Percentiles rank a stretch among this genome's conserved stretches.
Evolutionary conservation across 2,113 vertebrate species (phyloP).

Genomic region (Rhadina sibilatrix): DNA sequence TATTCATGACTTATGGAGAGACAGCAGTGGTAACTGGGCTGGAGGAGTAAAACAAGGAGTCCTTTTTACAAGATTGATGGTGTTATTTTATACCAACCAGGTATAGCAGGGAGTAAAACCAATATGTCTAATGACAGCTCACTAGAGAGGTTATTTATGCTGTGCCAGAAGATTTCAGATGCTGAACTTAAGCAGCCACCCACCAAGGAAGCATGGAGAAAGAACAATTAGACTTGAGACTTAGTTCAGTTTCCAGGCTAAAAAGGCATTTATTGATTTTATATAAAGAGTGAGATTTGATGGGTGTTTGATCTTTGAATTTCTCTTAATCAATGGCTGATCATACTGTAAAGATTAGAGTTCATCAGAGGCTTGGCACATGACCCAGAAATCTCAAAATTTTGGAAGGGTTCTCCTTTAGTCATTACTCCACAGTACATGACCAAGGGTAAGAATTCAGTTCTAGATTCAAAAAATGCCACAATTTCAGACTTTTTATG

Average conservation of each 20-base stretch:
- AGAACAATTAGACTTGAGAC: not conserved
- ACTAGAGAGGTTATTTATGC: not conserved
- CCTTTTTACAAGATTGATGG: constrained; percentile 10
- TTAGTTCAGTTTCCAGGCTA: not conserved
- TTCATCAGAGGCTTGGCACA: not conserved
- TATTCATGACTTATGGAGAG: constrained; percentile 29
- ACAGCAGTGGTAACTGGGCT: not conserved
- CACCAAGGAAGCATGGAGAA: not conserved
- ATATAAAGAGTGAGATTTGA: not conserved
- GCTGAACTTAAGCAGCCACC: not conserved
- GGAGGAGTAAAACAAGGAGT: constrained; percentile 12
- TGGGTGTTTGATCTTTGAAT: not conserved
- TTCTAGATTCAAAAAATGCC: not conserved
- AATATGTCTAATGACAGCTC: constrained; percentile 17
- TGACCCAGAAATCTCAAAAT: not conserved
- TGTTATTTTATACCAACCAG: constrained; percentile 32
- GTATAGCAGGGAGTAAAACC: constrained; percentile 7
- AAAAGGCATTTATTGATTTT: not conserved
- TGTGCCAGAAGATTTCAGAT: not conserved
- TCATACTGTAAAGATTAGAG: not conserved
- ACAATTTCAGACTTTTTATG: not conserved
- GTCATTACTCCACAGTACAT: not conserved
- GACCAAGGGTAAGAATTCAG: not conserved
- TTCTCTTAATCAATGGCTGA: not conserved
- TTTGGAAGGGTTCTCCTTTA: not conserved